These are phyloP conservation scores for Synergus gifuensis DNA, from an alignment of 2,888 invertebrate species.

Conservation along the genomic window DNA sequence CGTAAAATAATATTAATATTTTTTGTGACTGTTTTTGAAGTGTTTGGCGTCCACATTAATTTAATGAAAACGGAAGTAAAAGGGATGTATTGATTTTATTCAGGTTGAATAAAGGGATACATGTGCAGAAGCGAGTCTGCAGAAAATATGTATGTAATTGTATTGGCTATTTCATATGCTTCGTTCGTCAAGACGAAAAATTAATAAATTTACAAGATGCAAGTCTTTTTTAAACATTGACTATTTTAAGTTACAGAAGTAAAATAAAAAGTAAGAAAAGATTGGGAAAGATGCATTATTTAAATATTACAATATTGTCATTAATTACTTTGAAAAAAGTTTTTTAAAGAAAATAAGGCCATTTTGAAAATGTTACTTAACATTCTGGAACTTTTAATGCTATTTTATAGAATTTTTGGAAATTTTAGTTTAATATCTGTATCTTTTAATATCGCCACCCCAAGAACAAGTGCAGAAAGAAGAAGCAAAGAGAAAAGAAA, in stretches of 20 bases:
- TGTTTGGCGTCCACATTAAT: neutral
- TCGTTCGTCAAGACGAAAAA: neutral
- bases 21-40: too few species aligned
- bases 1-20: neutral
- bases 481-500: slow-evolving; percentile 25
- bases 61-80: slow-evolving; percentile 24
- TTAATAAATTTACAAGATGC: neutral
- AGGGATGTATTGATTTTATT: slow-evolving; percentile 39
- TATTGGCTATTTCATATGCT: neutral
- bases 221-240: neutral
- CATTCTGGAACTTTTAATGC: neutral
- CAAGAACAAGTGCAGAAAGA: slow-evolving; percentile 22
- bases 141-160: slow-evolving; percentile 9
- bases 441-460: slow-evolving; percentile 12
- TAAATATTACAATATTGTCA: too few species aligned
- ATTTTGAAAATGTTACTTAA: too few species aligned
- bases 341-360: too few species aligned
- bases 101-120: slow-evolving; percentile 27
- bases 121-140: slow-evolving; percentile 35
- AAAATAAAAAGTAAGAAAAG: neutral
- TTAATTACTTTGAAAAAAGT: too few species aligned
- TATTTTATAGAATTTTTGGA: neutral
- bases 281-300: too few species aligned
- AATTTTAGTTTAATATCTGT: slow-evolving; percentile 15
- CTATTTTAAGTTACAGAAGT: neutral